A percentile compares a stretch with the other conserved stretches of the same genome.
Evolutionary conservation across 2,797 vertebrate genomes (phyloP).

Genomic region (Tachyglossus aculeatus): DNA sequence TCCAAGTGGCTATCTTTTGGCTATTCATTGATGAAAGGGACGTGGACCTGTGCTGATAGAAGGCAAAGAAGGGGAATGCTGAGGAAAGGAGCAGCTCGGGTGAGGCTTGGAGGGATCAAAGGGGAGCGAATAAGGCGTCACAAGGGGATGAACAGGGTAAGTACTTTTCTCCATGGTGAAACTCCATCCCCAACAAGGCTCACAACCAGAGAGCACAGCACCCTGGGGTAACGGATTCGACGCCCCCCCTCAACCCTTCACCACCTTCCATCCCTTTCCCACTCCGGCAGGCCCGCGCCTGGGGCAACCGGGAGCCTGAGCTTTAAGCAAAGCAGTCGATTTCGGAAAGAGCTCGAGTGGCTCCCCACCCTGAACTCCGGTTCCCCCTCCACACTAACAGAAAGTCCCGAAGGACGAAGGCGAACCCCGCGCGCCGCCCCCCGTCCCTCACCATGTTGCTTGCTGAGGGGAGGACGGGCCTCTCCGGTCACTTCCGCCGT

Average conservation of each 20-base stretch:
- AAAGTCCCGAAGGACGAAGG: not conserved
- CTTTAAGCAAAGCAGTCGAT: too few relatives aligned
- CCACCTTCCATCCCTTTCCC: too few relatives aligned
- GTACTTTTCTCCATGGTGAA: too few relatives aligned
- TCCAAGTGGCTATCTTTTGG: too few relatives aligned
- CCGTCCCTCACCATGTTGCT: conserved; percentile 27
- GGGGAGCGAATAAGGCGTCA: not conserved
- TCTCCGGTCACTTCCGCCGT: conserved; percentile 35
- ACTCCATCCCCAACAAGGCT: too few relatives aligned
- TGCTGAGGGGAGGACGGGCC: not conserved
- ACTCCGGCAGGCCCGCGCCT: too few relatives aligned
- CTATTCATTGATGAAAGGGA: too few relatives aligned
- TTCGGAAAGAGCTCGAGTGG: not conserved
- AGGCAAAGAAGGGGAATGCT: not conserved
- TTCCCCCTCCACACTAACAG: not conserved
- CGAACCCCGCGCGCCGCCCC: not conserved
- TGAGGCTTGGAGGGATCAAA: conserved; percentile 25
- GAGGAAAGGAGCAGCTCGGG: conserved; percentile 76
- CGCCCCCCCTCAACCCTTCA: too few relatives aligned
- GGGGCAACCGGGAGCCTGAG: too few relatives aligned
- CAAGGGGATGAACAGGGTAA: not conserved
- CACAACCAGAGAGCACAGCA: too few relatives aligned
- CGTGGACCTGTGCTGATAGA: not conserved
- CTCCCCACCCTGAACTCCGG: not conserved
- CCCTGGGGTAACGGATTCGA: too few relatives aligned